A percentile compares a stretch with the other conserved stretches of the same genome.
These are phyloP conservation scores for Marmota monax DNA, from an alignment of 2,113 vertebrate genomes.

Conservation along the genomic window DNA sequence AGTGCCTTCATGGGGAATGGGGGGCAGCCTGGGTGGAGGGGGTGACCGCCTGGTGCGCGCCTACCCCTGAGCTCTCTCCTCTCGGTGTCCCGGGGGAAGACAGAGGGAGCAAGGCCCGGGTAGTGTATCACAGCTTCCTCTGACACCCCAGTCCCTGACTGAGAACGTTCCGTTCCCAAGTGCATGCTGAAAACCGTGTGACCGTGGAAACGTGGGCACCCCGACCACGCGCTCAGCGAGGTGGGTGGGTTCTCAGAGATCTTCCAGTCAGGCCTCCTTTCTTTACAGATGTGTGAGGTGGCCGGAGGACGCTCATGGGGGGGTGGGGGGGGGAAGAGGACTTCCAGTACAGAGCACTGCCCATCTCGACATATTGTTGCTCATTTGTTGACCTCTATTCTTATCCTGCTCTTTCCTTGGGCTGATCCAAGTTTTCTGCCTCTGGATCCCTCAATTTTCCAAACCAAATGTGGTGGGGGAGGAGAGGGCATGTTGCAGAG, in stretches of 20 bases:
- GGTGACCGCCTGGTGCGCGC: background rate
- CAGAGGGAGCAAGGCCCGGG: background rate
- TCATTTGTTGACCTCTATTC: background rate
- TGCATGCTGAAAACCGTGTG: background rate
- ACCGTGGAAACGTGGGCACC: background rate
- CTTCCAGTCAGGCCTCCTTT: background rate
- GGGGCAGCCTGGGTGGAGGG: background rate
- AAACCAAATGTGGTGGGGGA: background rate
- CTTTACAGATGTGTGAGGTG: background rate
- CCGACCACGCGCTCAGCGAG: background rate
- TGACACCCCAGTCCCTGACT: background rate
- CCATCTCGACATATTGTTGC: accelerated
- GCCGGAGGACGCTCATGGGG: background rate
- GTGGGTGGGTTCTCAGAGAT: background rate
- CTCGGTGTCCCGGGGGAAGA: background rate
- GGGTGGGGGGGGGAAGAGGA: background rate
- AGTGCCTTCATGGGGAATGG: background rate
- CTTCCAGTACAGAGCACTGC: background rate
- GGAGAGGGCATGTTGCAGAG: background rate
- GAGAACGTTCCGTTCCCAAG: background rate
- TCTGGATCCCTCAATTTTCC: background rate
- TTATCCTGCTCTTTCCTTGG: background rate
- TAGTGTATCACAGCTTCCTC: background rate
- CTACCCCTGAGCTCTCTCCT: background rate
- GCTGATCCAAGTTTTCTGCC: background rate